phyloP scores from a whole-genome alignment of 2,888 invertebrate species.

The Homarus gammarus region DNA sequence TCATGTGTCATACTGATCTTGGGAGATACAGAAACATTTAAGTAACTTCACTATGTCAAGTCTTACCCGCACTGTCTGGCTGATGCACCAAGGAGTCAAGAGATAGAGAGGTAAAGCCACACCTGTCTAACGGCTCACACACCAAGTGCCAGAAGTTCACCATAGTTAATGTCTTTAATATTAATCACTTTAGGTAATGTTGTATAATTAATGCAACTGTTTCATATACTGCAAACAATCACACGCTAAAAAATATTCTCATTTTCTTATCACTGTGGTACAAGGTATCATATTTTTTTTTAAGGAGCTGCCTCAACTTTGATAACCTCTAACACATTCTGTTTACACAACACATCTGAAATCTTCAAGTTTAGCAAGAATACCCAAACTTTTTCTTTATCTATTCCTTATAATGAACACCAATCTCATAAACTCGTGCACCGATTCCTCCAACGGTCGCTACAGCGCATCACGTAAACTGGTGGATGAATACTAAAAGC shows the following conservation, averaged over 20 bases:
- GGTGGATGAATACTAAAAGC: too few species aligned
- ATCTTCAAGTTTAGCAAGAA: too few species aligned
- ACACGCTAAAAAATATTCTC: not conserved
- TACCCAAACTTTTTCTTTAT: too few species aligned
- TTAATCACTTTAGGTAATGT: not conserved
- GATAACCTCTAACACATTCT: not conserved
- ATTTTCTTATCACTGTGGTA: not conserved
- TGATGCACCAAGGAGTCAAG: not conserved
- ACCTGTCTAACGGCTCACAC: not conserved
- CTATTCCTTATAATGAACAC: too few species aligned
- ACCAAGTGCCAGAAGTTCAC: not conserved
- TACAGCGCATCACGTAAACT: too few species aligned
- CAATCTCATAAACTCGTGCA: too few species aligned
- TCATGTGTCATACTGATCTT: too few species aligned
- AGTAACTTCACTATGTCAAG: too few species aligned
- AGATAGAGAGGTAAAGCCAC: not conserved
- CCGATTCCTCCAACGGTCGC: too few species aligned
- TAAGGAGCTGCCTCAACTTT: not conserved
- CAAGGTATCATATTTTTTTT: not conserved
- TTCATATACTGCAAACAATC: not conserved
- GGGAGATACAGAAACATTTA: too few species aligned
- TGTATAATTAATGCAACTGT: conserved; percentile 2
- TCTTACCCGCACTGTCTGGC: not conserved
- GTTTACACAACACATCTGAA: not conserved
- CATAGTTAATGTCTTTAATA: not conserved